A percentile compares a stretch with the other conserved stretches of the same genome.
These are phyloP conservation scores for Myiothlypis chrysogaster DNA, from an alignment of 2,797 vertebrate genomes.

Conservation along the genomic window DNA sequence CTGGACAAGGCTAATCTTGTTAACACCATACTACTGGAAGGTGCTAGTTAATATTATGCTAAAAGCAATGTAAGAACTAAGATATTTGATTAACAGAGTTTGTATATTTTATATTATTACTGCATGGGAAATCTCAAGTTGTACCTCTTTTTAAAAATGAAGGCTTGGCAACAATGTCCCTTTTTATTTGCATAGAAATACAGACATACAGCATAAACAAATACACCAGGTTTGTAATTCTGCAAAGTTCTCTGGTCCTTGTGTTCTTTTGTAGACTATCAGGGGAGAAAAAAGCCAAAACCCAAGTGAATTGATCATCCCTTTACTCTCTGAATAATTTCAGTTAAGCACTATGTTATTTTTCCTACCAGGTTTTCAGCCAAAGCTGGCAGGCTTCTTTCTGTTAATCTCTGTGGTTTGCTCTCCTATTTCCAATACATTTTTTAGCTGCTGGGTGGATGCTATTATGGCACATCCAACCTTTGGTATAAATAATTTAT, in stretches of 20 bases:
- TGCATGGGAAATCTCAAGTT: background rate
- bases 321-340: background rate
- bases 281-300: background rate
- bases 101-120: background rate
- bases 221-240: background rate
- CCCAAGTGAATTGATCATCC: background rate
- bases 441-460: constrained; percentile 40
- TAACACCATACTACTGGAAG: background rate
- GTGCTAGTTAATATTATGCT: background rate
- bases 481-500: constrained; percentile 61
- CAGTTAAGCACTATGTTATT: background rate
- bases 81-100: background rate
- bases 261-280: background rate
- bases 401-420: constrained; percentile 1
- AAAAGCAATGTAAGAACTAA: background rate
- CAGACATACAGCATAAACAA: background rate
- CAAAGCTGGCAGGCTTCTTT: background rate
- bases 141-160: background rate
- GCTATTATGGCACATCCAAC: constrained; percentile 34
- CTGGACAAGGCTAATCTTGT: background rate
- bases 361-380: background rate
- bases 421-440: background rate
- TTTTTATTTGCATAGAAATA: background rate
- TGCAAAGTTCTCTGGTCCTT: background rate
- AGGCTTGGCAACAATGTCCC: background rate